These are phyloP conservation scores for Dasysyrphus albostriatus DNA, from an alignment of 2,888 invertebrate genomes.

Conservation along the genomic window DNA sequence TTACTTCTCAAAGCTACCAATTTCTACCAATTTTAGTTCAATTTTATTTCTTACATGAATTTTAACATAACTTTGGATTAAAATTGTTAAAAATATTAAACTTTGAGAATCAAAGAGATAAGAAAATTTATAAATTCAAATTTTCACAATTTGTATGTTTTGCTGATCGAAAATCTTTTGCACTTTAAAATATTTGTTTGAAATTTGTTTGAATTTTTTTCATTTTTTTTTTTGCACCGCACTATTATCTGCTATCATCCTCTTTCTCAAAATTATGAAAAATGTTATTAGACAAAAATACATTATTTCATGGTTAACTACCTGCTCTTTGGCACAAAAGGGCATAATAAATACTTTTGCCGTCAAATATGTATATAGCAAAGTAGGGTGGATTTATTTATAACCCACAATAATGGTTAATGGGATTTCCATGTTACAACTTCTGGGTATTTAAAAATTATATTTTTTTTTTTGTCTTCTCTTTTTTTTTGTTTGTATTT, in stretches of 20 bases:
- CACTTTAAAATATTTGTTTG: no score
- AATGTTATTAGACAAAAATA: conserved; percentile 62
- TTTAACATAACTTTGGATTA: no score
- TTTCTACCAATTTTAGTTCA: no score
- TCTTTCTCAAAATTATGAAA: conserved; percentile 30
- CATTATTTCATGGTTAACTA: conserved; percentile 66
- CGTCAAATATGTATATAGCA: conserved; percentile 17
- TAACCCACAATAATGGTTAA: conserved; percentile 39
- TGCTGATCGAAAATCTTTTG: no score
- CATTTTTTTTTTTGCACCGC: conserved; percentile 5
- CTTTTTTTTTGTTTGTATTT: not conserved
- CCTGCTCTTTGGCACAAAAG: conserved; percentile 35
- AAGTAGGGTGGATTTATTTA: conserved; percentile 7
- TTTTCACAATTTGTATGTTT: no score
- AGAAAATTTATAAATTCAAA: no score
- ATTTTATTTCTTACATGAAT: no score
- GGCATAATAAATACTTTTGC: conserved; percentile 33
- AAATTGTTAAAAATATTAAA: no score
- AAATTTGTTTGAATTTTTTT: no score
- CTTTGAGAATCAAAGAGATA: no score
- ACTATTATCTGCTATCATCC: not conserved
- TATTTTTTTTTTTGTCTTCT: conserved; percentile 17
- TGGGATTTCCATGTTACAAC: conserved; percentile 67
- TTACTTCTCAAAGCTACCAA: no score
- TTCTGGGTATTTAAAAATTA: conserved; percentile 20